Percentiles rank a stretch among this genome's conserved stretches.
Conservation (phyloP, 2,888 invertebrate species). For the Erannis defoliaria region DNA sequence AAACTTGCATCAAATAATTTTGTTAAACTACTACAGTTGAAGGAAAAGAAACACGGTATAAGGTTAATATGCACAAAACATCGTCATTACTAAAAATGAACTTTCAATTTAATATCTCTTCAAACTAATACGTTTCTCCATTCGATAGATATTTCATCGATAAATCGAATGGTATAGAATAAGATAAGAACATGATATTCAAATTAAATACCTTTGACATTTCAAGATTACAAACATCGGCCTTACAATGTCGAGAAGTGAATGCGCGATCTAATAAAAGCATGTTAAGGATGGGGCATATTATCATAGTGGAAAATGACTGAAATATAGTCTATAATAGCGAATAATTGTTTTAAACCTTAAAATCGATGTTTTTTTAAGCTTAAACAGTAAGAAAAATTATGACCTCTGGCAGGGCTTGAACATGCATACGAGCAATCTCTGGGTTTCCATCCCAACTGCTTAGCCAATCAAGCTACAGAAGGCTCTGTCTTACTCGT, state of each 20-base stretch:
- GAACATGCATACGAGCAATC: no score
- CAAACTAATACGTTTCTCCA: conserved; percentile 45
- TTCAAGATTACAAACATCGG: conserved; percentile 83
- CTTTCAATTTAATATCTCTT: conserved; percentile 41
- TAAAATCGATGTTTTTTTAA: no score
- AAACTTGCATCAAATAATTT: no score
- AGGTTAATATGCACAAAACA: no score
- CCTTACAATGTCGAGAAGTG: conserved; percentile 74
- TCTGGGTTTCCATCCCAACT: no score
- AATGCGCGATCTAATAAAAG: conserved; percentile 54
- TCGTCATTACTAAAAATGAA: conserved; percentile 31
- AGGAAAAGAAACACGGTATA: not conserved
- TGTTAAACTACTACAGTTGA: no score
- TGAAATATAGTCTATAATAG: no score
- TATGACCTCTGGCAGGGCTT: no score
- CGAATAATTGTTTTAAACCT: no score
- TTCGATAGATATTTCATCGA: conserved; percentile 75
- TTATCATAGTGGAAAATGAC: not conserved
- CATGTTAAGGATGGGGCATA: conserved; percentile 56
- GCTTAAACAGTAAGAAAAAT: no score
- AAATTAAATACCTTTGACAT: conserved; percentile 86
- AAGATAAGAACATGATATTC: conserved; percentile 83
- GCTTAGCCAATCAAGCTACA: no score
- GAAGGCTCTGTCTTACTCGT: no score
- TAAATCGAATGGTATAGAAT: conserved; percentile 77